Conservation (phyloP, 2,113 vertebrate species). For the Corvus hawaiiensis region DNA sequence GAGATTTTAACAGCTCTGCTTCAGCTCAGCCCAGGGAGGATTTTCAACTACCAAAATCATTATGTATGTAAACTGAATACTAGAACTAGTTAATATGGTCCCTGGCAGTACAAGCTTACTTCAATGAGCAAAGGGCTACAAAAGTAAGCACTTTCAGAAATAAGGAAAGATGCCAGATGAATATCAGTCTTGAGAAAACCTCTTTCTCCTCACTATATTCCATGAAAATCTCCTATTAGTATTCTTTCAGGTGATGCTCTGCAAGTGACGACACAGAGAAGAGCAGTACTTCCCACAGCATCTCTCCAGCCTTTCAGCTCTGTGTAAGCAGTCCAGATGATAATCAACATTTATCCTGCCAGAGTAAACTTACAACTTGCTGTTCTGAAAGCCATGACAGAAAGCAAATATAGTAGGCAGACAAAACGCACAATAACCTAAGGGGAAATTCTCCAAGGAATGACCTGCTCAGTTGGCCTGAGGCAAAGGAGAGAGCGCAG, state of each 20-base stretch:
- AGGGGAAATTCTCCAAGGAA: background rate
- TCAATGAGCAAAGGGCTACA: background rate
- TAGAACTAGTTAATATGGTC: background rate
- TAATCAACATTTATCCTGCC: background rate
- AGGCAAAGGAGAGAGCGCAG: background rate
- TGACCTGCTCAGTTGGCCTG: background rate
- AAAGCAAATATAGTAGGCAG: background rate
- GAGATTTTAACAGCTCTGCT: background rate
- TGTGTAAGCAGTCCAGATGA: background rate
- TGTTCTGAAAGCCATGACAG: background rate
- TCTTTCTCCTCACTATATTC: background rate
- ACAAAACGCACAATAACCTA: accelerated
- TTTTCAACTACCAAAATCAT: constrained; percentile 2
- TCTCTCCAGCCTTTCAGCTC: background rate
- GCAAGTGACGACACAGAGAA: background rate
- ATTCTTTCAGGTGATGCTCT: background rate
- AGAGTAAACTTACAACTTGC: background rate
- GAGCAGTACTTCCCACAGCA: background rate
- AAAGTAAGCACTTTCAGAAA: background rate
- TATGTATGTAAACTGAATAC: background rate
- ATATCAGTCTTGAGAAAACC: background rate
- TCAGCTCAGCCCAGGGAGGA: background rate
- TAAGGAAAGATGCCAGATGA: background rate
- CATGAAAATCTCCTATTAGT: background rate
- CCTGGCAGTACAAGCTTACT: background rate